Percentiles rank a stretch among this genome's conserved stretches.
These are phyloP conservation scores for Melikaiella ostensackeni DNA, from an alignment of 2,888 invertebrate genomes.

Conservation along the genomic window DNA sequence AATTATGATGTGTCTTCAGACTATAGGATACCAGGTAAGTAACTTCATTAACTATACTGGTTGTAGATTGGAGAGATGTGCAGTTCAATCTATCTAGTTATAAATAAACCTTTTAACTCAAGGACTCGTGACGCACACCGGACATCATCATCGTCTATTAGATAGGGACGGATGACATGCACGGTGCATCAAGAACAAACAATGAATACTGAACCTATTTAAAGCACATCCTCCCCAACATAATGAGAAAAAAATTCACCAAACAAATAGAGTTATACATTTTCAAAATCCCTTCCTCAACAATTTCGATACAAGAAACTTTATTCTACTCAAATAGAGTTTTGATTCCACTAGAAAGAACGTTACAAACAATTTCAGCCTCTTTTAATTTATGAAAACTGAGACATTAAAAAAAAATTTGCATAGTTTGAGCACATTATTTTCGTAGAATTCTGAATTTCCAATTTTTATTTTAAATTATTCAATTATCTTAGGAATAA, in stretches of 20 bases:
- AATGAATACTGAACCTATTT: constrained; percentile 12
- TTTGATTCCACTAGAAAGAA: not conserved
- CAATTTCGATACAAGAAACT: not conserved
- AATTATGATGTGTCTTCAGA: constrained; percentile 88
- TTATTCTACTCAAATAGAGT: not conserved
- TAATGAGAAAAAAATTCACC: not conserved
- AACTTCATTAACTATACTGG: constrained; percentile 14
- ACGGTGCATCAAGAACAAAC: constrained; percentile 26
- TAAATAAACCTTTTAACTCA: constrained; percentile 35
- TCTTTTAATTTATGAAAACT: not conserved
- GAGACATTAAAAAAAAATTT: not conserved
- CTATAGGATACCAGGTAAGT: constrained; percentile 87
- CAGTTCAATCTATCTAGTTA: constrained; percentile 29
- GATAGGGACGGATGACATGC: constrained; percentile 38
- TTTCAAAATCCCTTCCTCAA: not conserved
- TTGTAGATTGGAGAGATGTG: constrained; percentile 1
- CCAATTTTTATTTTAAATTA: not conserved
- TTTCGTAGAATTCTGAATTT: not conserved
- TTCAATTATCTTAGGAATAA: not conserved
- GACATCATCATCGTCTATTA: constrained; percentile 35
- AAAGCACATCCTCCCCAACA: constrained; percentile 24
- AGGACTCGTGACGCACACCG: constrained; percentile 38
- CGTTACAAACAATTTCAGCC: not conserved
- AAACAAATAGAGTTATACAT: not conserved
- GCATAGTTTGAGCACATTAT: not conserved